phyloP scores from a whole-genome alignment of 1,140 invertebrate species.

The Eufriesea mexicana region DNA sequence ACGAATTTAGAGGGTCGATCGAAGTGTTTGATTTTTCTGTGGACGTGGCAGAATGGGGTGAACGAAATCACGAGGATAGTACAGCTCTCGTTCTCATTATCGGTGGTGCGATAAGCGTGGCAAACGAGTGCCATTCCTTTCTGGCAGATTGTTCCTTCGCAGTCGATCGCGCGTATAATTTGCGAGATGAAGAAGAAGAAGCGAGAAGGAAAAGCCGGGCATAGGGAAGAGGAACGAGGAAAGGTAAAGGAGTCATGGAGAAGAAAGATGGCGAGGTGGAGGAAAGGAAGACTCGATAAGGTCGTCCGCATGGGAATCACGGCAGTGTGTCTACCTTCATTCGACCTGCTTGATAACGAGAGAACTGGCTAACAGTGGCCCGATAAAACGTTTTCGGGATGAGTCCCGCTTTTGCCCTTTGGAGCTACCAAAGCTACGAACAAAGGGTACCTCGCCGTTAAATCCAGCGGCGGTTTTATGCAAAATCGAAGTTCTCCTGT shows the following conservation, averaged over 20 bases:
- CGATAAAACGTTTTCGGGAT: conserved; percentile 40
- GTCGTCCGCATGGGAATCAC: conserved; percentile 59
- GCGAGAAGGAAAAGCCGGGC: not conserved
- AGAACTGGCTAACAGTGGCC: conserved; percentile 36
- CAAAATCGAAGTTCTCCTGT: not conserved
- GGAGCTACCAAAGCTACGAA: not conserved
- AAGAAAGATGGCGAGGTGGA: conserved; percentile 42
- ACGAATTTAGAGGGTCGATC: conserved; percentile 31
- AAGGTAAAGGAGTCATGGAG: not conserved
- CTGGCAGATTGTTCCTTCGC: conserved; percentile 49
- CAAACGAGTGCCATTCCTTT: conserved; percentile 55
- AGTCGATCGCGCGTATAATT: conserved; percentile 64
- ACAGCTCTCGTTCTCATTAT: conserved; percentile 51
- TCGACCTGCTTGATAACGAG: conserved; percentile 57
- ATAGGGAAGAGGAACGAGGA: not conserved
- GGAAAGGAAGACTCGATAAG: conserved; percentile 48
- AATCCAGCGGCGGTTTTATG: not conserved
- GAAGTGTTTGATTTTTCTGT: conserved; percentile 48
- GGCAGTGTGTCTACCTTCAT: conserved; percentile 19
- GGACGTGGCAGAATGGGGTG: conserved; percentile 22
- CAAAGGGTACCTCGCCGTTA: not conserved
- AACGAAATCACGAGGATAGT: conserved; percentile 21
- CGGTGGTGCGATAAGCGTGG: conserved; percentile 49
- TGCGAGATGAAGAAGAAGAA: conserved; percentile 36
- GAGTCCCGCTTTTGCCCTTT: not conserved